Evolutionary conservation across 2,797 vertebrate genomes (phyloP), one percentile per base, ranked within the genome.

Genomic region (Myotis myotis): DNA sequence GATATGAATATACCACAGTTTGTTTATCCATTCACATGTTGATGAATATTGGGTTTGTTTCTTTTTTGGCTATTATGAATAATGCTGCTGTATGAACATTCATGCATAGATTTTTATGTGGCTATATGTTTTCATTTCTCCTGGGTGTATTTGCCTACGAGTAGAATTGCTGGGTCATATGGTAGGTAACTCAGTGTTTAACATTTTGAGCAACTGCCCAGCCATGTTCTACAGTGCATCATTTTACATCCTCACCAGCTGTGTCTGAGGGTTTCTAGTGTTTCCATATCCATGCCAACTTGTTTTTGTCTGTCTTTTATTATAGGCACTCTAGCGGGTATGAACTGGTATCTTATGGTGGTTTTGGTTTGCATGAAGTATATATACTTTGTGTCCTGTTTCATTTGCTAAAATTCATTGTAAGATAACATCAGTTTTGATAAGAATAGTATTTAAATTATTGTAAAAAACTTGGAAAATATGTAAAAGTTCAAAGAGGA

Each of bases 401-500:
- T 86, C 60, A 64, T 94, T 88, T 57, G 66, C 30, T 68, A 62
- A 80, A 89, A 41, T 92, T 89, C 55, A 41, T 62, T 75, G 51
- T 72, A 66, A 66, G 64, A 66, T 33, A 72, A 83, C 22, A 16
- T 91, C 41, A 83, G 8, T 79, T 92, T 94, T 49, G 51, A 28
- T 91, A 51, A 72, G 33, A 74, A 33, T 80, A 70, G n/a, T 85
- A 49, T 74, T 20, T 72, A 74, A 88, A 88, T 70, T 83, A 79
- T 82, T 87, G 33, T 75, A 28, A 79, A 89, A 96, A 80, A 92
- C 44, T 57, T 85, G 70, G 49, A 85, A 85, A 70, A 74, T 60
- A 60, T 53, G 5, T 89, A 60, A 60, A 84, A 74, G 33, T 88
- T 93, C 36, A 84, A 78, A 62, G 47, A 82, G 36, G 60, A 66